Evolutionary conservation across 1,140 invertebrate species (phyloP).

Genomic region (Neodiprion lecontei): DNA sequence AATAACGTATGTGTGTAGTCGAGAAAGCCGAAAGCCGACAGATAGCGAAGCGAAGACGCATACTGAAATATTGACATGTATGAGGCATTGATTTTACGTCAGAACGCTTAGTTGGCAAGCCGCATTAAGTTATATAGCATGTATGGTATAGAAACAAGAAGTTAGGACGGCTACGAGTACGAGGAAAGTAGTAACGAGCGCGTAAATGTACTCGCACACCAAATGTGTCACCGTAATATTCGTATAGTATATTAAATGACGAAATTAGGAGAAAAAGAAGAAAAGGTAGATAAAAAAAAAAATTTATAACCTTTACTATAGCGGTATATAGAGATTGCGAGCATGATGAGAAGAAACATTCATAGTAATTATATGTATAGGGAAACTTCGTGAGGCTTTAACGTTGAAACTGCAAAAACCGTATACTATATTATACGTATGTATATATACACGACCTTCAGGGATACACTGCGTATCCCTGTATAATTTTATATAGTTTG

Average conservation of each 20-base stretch:
- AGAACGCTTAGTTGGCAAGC: not conserved
- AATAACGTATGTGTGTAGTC: no score
- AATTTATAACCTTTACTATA: not conserved
- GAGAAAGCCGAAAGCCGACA: no score
- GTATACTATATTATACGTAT: not conserved
- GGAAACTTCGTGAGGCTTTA: not conserved
- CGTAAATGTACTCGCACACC: no score
- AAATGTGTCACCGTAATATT: not conserved
- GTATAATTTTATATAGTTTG: no score
- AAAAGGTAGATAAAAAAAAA: not conserved
- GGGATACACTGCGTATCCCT: not conserved
- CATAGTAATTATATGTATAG: not conserved
- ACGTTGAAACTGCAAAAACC: not conserved
- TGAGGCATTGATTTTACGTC: no score
- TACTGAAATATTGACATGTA: no score
- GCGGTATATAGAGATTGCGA: not conserved
- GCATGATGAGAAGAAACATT: not conserved
- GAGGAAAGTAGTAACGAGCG: not conserved
- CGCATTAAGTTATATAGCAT: not conserved
- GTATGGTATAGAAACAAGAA: not conserved
- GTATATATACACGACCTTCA: not conserved
- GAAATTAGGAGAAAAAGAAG: not conserved
- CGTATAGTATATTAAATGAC: not conserved
- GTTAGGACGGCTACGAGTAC: not conserved
- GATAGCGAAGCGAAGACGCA: no score